Conservation (phyloP, 53 echinoderm and acorn worm species). For the Holothuria scabra region DNA sequence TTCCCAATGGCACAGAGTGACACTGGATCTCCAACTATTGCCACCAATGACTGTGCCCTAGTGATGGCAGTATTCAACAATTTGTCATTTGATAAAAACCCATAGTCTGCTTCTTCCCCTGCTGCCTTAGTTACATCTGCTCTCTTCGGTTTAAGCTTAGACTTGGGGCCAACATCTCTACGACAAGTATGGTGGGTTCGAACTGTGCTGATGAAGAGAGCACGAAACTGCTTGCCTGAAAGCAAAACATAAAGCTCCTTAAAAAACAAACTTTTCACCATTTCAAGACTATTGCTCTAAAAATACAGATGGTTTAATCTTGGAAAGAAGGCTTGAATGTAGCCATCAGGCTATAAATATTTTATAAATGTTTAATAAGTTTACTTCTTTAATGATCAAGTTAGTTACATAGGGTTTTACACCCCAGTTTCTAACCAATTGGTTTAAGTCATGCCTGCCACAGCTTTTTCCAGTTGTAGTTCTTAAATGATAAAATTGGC, state of each 20-base stretch:
- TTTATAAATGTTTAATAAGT: too few species aligned
- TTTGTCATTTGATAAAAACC: conserved; percentile 95
- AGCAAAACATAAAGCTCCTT: not conserved
- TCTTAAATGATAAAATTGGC: too few species aligned
- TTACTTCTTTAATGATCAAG: not conserved
- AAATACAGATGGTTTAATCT: too few species aligned
- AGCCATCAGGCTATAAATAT: too few species aligned
- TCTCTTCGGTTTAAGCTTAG: conserved; percentile 13
- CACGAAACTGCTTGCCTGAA: conserved; percentile 97
- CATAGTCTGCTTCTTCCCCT: conserved; percentile 89
- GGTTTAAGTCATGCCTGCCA: too few species aligned
- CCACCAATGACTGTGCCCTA: conserved; percentile 93
- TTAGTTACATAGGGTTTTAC: too few species aligned
- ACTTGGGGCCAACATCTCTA: conserved; percentile 45
- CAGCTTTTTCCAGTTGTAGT: too few species aligned
- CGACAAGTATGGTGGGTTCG: conserved; percentile 96
- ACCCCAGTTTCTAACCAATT: too few species aligned
- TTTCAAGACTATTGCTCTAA: too few species aligned
- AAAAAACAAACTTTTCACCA: too few species aligned
- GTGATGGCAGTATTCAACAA: conserved; percentile 98
- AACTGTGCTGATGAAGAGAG: conserved; percentile 96
- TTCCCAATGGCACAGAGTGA: conserved; percentile 93
- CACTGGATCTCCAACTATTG: conserved; percentile 92
- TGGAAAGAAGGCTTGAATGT: too few species aligned
- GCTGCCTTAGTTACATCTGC: conserved; percentile 35